These are phyloP conservation scores for Hyles lineata DNA, from an alignment of 2,888 invertebrate genomes.

Conservation along the genomic window DNA sequence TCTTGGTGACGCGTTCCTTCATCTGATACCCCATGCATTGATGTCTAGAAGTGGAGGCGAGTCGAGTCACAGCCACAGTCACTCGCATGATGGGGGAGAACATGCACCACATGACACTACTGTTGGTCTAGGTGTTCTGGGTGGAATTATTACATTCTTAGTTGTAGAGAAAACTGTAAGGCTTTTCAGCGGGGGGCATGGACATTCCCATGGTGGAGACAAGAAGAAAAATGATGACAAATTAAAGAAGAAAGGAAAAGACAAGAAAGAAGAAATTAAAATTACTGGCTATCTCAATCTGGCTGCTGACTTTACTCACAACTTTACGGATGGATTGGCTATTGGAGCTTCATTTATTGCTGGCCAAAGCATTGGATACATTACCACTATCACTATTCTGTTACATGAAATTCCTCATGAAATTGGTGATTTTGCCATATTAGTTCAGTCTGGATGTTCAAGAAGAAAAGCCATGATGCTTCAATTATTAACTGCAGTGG, in stretches of 20 bases:
- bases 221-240: slow-evolving; percentile 76
- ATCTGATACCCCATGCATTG: slow-evolving; percentile 98
- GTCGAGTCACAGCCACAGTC: slow-evolving; percentile 83
- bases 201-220: slow-evolving; percentile 88
- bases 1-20: slow-evolving; percentile 98
- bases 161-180: slow-evolving; percentile 97
- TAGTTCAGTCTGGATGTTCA: slow-evolving; percentile 98
- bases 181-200: slow-evolving; percentile 92
- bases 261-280: slow-evolving; percentile 77
- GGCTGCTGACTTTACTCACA: slow-evolving; percentile 99
- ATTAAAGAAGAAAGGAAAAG: slow-evolving; percentile 66
- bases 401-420: slow-evolving; percentile 99
- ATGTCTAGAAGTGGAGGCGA: slow-evolving; percentile 51
- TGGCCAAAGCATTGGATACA: slow-evolving; percentile 92
- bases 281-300: slow-evolving; percentile 95
- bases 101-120: slow-evolving; percentile 90
- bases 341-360: slow-evolving; percentile 99
- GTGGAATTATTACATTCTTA: slow-evolving; percentile 96
- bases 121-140: slow-evolving; percentile 97
- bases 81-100: slow-evolving; percentile 79
- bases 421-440: slow-evolving; percentile 99
- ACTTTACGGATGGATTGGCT: slow-evolving; percentile 99
- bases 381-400: slow-evolving; percentile 98
- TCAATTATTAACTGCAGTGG: slow-evolving; percentile 97
- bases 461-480: slow-evolving; percentile 97